Percentiles rank a stretch among this genome's conserved stretches.
Conservation (phyloP, 2,888 invertebrate genomes). For the Scaptomyza polygonia region DNA sequence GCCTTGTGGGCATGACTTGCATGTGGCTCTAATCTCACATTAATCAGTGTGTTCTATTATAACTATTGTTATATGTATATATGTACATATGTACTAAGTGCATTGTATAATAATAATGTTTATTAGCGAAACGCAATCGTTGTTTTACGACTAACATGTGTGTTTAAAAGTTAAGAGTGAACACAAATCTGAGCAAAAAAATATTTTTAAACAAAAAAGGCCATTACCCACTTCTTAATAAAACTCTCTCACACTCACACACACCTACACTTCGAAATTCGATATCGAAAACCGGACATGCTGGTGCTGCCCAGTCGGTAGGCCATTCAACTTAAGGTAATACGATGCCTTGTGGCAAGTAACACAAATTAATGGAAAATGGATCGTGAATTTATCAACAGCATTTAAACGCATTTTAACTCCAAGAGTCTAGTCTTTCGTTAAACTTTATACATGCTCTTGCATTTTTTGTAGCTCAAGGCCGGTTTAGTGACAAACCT, state of each 20-base stretch:
- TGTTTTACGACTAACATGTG: not conserved
- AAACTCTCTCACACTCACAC: not conserved
- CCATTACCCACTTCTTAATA: slow-evolving; percentile 24
- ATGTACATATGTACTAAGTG: not conserved
- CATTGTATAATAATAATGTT: not conserved
- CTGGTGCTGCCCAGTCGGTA: slow-evolving; percentile 4
- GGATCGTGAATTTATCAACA: slow-evolving; percentile 11
- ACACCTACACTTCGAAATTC: slow-evolving; percentile 2
- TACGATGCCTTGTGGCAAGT: slow-evolving; percentile 12
- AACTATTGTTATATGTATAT: not conserved
- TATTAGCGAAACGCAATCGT: not conserved
- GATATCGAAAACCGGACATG: slow-evolving; percentile 14
- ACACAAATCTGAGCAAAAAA: no score
- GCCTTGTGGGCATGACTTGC: slow-evolving; percentile 55
- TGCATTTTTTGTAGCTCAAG: slow-evolving; percentile 37
- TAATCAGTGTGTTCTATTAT: not conserved
- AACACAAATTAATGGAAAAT: slow-evolving; percentile 4
- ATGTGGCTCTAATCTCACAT: slow-evolving; percentile 23
- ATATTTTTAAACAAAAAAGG: not conserved
- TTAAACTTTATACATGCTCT: not conserved
- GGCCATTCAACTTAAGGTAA: slow-evolving; percentile 43
- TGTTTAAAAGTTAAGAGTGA: slow-evolving; percentile 6
- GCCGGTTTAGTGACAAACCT: slow-evolving; percentile 20
- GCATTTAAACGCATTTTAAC: slow-evolving; percentile 14
- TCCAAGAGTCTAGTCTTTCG: not conserved